These are phyloP conservation scores for Nerophis lumbriciformis DNA, from an alignment of 2,113 vertebrate species.

Conservation along the genomic window DNA sequence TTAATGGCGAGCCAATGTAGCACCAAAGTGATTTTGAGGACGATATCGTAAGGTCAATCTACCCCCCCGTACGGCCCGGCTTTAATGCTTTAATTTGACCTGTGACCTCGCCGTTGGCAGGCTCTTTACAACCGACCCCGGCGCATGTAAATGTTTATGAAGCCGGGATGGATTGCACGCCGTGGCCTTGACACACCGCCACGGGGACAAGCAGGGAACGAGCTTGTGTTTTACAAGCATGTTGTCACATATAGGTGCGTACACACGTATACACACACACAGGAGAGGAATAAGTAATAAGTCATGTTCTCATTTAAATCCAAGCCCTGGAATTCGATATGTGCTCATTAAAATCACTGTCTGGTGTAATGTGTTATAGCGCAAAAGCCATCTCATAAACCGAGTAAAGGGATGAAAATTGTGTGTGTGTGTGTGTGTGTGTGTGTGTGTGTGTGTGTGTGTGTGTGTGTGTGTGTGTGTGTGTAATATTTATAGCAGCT, in stretches of 20 bases:
- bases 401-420: background rate
- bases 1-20: too few relatives aligned
- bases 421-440: slow-evolving; percentile 6
- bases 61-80: too few relatives aligned
- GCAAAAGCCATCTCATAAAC: slow-evolving; percentile 13
- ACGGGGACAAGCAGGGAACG: slow-evolving; percentile 22
- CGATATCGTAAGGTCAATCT: too few relatives aligned
- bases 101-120: too few relatives aligned
- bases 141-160: background rate
- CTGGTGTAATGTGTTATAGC: slow-evolving; percentile 27
- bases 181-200: slow-evolving; percentile 24
- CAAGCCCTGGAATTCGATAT: slow-evolving; percentile 29
- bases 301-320: slow-evolving; percentile 15
- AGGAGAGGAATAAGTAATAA: background rate
- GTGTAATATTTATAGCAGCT: slow-evolving; percentile 2
- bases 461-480: slow-evolving; percentile 4
- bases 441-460: background rate
- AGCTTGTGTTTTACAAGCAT: slow-evolving; percentile 29
- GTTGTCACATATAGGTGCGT: background rate
- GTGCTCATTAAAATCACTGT: slow-evolving; percentile 43
- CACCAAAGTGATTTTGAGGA: too few relatives aligned
- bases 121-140: too few relatives aligned
- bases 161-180: background rate
- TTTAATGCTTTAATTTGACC: too few relatives aligned
- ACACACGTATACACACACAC: background rate